These are phyloP conservation scores for Meteorus sp. DNA, from an alignment of 1,140 invertebrate species.

Conservation along the genomic window DNA sequence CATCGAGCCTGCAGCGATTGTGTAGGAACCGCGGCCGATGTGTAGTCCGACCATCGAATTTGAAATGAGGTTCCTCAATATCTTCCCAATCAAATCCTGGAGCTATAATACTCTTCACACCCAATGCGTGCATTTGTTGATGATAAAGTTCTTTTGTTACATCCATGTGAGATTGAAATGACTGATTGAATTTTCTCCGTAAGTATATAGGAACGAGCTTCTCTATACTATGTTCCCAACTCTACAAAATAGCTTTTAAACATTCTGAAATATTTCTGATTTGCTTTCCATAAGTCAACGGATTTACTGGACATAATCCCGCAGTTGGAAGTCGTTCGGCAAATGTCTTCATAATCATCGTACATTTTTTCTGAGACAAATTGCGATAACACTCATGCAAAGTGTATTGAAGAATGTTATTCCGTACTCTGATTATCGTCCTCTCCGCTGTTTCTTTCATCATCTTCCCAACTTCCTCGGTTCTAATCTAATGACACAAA, in stretches of 20 bases:
- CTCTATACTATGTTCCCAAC: conserved; percentile 59
- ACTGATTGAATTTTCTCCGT: conserved; percentile 46
- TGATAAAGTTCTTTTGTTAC: conserved; percentile 59
- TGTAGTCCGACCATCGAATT: conserved; percentile 63
- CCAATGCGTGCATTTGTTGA: conserved; percentile 55
- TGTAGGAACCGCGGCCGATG: conserved; percentile 62
- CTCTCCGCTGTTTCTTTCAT: conserved; percentile 24
- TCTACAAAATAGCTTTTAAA: conserved; percentile 29
- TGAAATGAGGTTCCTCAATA: conserved; percentile 51
- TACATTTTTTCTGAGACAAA: conserved; percentile 24
- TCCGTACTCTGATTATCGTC: conserved; percentile 24
- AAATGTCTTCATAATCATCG: conserved; percentile 37
- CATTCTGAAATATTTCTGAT: neutral
- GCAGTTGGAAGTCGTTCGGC: conserved; percentile 32
- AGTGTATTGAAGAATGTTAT: conserved; percentile 18
- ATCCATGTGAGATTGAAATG: conserved; percentile 54
- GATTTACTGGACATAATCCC: conserved; percentile 35
- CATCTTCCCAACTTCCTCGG: conserved; percentile 24
- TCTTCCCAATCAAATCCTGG: conserved; percentile 39
- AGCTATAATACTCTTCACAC: conserved; percentile 57
- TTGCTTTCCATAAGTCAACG: neutral
- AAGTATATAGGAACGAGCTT: conserved; percentile 52
- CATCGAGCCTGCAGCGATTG: conserved; percentile 60
- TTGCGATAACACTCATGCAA: conserved; percentile 25
- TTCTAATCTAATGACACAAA: conserved; percentile 21